A percentile compares a stretch with the other conserved stretches of the same genome.
Conservation (phyloP, 2,113 vertebrate species). For the Eulacestoma nigropectus region DNA sequence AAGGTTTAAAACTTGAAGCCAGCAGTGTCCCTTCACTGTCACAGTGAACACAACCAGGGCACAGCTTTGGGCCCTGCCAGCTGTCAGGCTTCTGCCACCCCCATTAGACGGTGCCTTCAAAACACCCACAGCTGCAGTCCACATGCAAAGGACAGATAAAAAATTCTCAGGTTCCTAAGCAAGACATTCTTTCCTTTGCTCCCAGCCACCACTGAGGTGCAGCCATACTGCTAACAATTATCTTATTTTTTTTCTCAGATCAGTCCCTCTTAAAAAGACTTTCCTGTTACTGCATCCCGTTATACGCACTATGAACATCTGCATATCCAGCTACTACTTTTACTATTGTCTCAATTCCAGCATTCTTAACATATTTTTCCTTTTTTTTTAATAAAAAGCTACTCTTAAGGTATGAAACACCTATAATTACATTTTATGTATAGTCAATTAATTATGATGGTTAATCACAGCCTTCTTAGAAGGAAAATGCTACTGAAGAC, state of each 20-base stretch:
- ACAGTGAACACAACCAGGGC: neutral
- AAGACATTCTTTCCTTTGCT: neutral
- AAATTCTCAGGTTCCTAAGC: neutral
- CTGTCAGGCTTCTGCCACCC: neutral
- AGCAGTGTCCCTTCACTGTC: neutral
- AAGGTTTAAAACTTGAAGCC: neutral
- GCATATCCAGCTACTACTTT: neutral
- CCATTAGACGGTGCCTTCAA: neutral
- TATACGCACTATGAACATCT: neutral
- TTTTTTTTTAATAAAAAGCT: neutral
- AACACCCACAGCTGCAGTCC: neutral
- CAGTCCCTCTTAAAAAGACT: neutral
- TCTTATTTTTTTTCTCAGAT: neutral
- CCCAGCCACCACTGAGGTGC: neutral
- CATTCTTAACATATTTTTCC: neutral
- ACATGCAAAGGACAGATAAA: neutral
- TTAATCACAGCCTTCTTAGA: neutral
- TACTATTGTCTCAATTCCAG: neutral
- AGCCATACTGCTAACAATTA: neutral
- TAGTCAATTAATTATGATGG: neutral
- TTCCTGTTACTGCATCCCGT: neutral
- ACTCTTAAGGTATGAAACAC: neutral
- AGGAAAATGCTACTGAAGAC: neutral
- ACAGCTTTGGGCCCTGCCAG: neutral
- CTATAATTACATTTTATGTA: neutral